These are phyloP conservation scores for Tauraco erythrolophus DNA, from an alignment of 2,113 vertebrate species.

Conservation along the genomic window DNA sequence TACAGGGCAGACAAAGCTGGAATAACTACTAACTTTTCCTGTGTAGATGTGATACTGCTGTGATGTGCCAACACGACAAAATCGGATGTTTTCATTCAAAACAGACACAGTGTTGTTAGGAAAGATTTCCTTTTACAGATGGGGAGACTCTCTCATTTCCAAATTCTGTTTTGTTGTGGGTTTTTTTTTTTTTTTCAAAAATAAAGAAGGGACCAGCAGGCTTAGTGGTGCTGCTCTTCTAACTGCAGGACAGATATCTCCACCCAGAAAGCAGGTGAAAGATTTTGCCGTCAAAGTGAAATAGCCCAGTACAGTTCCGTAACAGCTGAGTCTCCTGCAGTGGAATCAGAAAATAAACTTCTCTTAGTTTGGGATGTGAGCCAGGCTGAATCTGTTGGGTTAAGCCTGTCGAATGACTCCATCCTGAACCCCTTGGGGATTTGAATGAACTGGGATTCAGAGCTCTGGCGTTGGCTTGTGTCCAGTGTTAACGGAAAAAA, in stretches of 20 bases:
- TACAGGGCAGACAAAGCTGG: conserved; percentile 46
- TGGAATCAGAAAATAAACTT: not conserved
- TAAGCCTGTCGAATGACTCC: not conserved
- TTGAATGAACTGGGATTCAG: conserved; percentile 34
- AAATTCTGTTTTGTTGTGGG: no score
- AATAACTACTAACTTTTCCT: not conserved
- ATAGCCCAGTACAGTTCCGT: not conserved
- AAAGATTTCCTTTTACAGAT: not conserved
- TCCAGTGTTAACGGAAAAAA: not conserved
- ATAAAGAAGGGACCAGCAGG: not conserved
- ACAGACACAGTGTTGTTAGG: not conserved
- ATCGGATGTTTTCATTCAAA: conserved; percentile 28
- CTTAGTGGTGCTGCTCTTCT: not conserved
- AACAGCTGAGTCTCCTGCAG: conserved; percentile 7
- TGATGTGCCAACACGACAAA: conserved; percentile 23
- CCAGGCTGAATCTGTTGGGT: not conserved
- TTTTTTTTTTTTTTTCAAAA: not conserved
- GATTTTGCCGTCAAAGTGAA: not conserved
- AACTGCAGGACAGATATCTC: not conserved
- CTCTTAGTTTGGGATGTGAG: not conserved
- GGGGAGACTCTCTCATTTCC: not conserved
- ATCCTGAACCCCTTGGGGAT: not conserved
- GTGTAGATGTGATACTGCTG: not conserved
- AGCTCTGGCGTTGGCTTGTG: not conserved
- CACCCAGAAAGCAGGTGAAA: not conserved